Conservation (phyloP, 2,888 invertebrate genomes). For the Pocota personata region DNA sequence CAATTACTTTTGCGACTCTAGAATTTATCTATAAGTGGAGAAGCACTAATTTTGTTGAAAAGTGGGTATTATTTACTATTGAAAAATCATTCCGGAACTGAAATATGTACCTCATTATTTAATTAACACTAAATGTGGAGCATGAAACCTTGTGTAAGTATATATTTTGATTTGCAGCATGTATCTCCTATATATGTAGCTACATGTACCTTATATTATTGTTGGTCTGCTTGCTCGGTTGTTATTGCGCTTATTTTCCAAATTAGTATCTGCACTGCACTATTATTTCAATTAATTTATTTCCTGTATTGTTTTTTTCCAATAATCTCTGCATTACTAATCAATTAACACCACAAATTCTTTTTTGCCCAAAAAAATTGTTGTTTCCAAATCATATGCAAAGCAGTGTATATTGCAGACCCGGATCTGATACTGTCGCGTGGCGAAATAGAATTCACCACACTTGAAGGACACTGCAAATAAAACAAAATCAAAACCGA, state of each 20-base stretch:
- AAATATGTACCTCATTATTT: neutral
- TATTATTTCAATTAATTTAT: neutral
- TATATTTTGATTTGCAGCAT: neutral
- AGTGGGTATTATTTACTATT: neutral
- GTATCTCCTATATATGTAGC: too few species aligned
- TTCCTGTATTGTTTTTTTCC: neutral
- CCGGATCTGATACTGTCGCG: conserved; percentile 83
- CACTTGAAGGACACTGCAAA: conserved; percentile 79
- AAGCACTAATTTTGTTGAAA: too few species aligned
- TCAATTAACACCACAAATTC: conserved; percentile 34
- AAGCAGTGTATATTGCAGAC: conserved; percentile 83
- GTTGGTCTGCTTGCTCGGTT: neutral
- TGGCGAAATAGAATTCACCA: conserved; percentile 83
- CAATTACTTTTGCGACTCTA: too few species aligned
- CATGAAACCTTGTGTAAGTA: neutral
- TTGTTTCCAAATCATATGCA: conserved; percentile 76
- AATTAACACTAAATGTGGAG: neutral
- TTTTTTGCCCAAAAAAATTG: conserved; percentile 22
- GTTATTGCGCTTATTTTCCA: neutral
- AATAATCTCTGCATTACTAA: conserved; percentile 15
- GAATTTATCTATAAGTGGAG: too few species aligned
- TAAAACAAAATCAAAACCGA: conserved; percentile 72
- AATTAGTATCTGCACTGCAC: neutral
- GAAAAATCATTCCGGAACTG: neutral
- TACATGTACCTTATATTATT: too few species aligned